Base-by-base conservation (phyloP, 2,888 invertebrate genomes). In the Lottia scabra region DNA sequence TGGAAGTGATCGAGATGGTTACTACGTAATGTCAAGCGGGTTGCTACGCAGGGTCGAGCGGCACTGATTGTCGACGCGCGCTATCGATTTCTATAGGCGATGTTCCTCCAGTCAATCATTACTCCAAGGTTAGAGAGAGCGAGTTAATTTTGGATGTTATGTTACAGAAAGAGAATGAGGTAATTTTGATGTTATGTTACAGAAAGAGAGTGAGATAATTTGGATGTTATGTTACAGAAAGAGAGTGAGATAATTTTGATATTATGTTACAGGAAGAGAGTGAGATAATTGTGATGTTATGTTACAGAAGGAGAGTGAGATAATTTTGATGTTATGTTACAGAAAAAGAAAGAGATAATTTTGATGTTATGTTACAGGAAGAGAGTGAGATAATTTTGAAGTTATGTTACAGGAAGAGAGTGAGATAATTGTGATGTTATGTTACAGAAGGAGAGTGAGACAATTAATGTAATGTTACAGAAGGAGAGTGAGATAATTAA, bases 201-300 rank as follows among this genome's bases (percentile, higher is more conserved):
- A 13, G 66, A 67, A 48, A 44, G n/a, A 16, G 27, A 62, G 8
- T 30, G 44, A 23, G 27, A 19, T 16, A 5, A 8, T 26, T 46
- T 23, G 63, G 15, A 27, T 10, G 23, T 19, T 48, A 23, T 69
- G 23, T 45, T 76, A 4, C 71, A 82, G 82, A 72, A 64, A 64
- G 80, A 80, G 44, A 73, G 66, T 44, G 77, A 65, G 16, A 44
- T 44, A 38, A 67, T 71, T 13, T 65, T 65, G 3, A 69, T 44
- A 63, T 70, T 38, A 38, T 27, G 30, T n/a, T n/a, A n/a, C 15
- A 30, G 19, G 6, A 19, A 8, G 65, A 19, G 5, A 30, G 5
- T 26, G 23, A 26, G 26, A 10, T 4, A 10, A 65, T 65, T 23
- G 2, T 26, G 10, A 65, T 27, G n/a, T 65, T 2, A 48, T 1